Conservation (phyloP, 2,113 vertebrate genomes). For the Ibidorhyncha struthersii region DNA sequence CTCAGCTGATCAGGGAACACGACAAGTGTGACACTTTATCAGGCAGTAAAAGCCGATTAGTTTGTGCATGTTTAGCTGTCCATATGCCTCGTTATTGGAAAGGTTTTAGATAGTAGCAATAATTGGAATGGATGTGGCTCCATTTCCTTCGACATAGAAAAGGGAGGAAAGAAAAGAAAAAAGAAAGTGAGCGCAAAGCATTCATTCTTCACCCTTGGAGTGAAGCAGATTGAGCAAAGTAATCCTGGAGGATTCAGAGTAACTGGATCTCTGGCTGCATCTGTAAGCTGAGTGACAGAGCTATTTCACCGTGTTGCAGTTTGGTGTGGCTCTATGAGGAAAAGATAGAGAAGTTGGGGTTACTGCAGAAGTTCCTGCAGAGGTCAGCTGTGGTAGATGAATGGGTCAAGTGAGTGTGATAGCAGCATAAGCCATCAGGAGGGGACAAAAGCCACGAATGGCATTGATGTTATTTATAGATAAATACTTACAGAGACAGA, state of each 20-base stretch:
- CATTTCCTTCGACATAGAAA: background rate
- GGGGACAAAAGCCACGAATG: accelerated
- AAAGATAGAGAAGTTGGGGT: background rate
- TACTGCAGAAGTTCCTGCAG: background rate
- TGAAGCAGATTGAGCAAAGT: background rate
- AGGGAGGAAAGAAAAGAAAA: background rate
- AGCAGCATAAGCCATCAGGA: background rate
- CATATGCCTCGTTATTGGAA: slow-evolving; percentile 9
- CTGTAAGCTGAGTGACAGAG: background rate
- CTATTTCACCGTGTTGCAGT: background rate
- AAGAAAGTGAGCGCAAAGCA: background rate
- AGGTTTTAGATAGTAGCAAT: slow-evolving; percentile 17
- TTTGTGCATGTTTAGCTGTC: slow-evolving; percentile 51
- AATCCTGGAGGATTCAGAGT: background rate
- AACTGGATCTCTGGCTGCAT: background rate
- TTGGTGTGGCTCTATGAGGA: background rate
- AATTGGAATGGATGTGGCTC: slow-evolving; percentile 24
- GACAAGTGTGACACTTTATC: slow-evolving; percentile 42
- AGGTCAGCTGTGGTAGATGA: background rate
- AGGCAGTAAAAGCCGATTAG: slow-evolving; percentile 51
- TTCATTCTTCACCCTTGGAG: background rate
- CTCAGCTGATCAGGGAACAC: slow-evolving; percentile 8
- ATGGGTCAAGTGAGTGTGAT: background rate
- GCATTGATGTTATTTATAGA: background rate
- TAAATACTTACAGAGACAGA: background rate